Base-by-base conservation (phyloP, 1,140 invertebrate genomes). In the Neodiprion pinetum region DNA sequence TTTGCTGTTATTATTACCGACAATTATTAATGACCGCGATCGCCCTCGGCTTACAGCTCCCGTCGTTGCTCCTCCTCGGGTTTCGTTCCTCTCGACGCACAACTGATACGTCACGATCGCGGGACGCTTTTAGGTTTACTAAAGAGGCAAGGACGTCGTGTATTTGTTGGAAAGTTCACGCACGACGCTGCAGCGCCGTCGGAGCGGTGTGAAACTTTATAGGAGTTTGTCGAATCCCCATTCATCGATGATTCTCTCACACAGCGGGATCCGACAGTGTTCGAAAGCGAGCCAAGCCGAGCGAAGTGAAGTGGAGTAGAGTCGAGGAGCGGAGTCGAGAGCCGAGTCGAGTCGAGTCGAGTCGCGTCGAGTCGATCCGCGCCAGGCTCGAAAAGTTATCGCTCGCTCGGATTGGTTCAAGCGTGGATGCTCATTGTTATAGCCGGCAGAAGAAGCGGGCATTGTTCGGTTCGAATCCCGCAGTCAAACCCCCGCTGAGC, bases 401-500 rank as follows among this genome's bases (percentile, higher is more conserved):
- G 53, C 53, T 61, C 28, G 28, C 5, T 61, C 28, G 48, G 67
- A 73, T 67, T 74, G 53, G 53, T 78, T 77, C 79, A 76, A 73
- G 76, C 71, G 70, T 73, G 74, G 76, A 73, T 73, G 78, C 72
- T 80, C 72, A 79, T 80, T 79, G 79, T 79, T 79, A 17, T 61
- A 74, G 73, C 53, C 76, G 70, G 48, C 61, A 11, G 76, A 75
- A 81, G 67, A 66, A 65, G 61, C 71, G 71, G 75, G 81, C 77
- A 83, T 83, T 83, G 81, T 82, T 83, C 80, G 76, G 53, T 73
- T 61, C 53, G 53, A 61, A 61, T 61, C 53, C 53, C 53, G 53
- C 75, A 72, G 74, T 68, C 70, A 73, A 74, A 79, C 76, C 80
- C 86, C 86, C 76, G 82, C 85, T 86, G 85, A 72, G 85, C 82